These are phyloP conservation scores for Drosophila littoralis DNA, from an alignment of 1,140 invertebrate species.

Conservation along the genomic window DNA sequence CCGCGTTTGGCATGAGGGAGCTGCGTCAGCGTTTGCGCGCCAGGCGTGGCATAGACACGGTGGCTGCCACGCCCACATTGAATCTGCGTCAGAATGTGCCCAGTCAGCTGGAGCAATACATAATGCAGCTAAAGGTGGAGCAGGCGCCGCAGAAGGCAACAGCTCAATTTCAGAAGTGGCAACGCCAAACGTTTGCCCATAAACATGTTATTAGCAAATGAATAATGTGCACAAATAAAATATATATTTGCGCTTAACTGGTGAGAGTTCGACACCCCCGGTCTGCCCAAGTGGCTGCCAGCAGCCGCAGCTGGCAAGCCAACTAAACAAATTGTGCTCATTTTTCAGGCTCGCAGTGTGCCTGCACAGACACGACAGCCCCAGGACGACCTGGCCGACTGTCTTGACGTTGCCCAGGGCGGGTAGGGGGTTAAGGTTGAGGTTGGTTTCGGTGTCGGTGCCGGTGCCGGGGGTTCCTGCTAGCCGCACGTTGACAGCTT, in stretches of 20 bases:
- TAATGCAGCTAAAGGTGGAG: slow-evolving; percentile 62
- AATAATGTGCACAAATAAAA: slow-evolving; percentile 66
- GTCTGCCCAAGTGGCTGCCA: slow-evolving; percentile 41
- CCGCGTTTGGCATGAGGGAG: slow-evolving; percentile 50
- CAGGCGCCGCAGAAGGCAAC: slow-evolving; percentile 27
- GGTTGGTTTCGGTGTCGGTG: slow-evolving; percentile 3
- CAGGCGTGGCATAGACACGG: slow-evolving; percentile 14
- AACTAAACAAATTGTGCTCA: slow-evolving; percentile 71
- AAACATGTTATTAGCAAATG: slow-evolving; percentile 71
- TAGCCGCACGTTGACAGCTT: slow-evolving; percentile 74
- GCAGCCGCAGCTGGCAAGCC: slow-evolving; percentile 46
- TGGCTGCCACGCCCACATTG: slow-evolving; percentile 41
- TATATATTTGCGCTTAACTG: slow-evolving; percentile 58
- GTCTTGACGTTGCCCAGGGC: not conserved
- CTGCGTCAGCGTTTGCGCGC: slow-evolving; percentile 49
- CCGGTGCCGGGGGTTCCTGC: not conserved
- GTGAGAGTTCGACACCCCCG: slow-evolving; percentile 12
- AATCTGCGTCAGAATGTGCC: slow-evolving; percentile 51
- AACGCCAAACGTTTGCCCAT: slow-evolving; percentile 56
- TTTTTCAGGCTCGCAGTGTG: slow-evolving; percentile 65
- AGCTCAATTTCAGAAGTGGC: slow-evolving; percentile 61
- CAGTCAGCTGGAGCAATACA: slow-evolving; percentile 65
- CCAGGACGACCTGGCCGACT: slow-evolving; percentile 15
- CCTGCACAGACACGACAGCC: slow-evolving; percentile 2
- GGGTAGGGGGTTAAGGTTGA: not conserved